Conservation (phyloP, 2,113 vertebrate genomes). For the Zootoca vivipara region DNA sequence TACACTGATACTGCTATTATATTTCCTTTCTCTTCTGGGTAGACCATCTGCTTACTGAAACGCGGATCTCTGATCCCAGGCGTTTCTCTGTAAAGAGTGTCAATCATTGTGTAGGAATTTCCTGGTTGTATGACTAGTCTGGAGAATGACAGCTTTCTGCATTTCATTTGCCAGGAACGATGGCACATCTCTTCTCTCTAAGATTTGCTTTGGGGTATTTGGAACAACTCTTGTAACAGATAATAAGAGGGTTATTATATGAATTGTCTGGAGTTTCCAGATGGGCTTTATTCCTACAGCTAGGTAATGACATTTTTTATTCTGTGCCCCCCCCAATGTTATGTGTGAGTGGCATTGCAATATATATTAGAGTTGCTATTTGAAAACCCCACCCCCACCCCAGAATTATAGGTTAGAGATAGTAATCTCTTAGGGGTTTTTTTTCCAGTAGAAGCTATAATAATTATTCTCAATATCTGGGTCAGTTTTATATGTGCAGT, state of each 20-base stretch:
- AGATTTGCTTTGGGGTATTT: neutral
- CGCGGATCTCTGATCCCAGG: neutral
- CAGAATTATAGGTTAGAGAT: neutral
- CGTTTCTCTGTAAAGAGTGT: neutral
- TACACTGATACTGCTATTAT: neutral
- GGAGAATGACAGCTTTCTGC: neutral
- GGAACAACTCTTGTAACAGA: neutral
- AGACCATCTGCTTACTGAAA: neutral
- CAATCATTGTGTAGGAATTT: neutral
- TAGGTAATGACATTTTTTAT: neutral
- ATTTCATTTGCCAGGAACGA: neutral
- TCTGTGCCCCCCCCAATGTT: neutral
- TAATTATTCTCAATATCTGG: neutral
- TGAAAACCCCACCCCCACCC: neutral
- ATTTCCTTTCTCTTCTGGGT: neutral
- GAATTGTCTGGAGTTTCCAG: neutral
- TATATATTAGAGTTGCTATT: neutral
- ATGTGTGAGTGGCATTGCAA: neutral
- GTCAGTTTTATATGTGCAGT: neutral
- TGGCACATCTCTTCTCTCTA: neutral
- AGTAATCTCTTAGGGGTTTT: too few species aligned
- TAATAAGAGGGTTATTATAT: neutral
- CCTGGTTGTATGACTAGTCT: neutral
- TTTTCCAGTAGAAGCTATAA: neutral
- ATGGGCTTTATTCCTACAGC: neutral